Percentiles rank a stretch among this genome's conserved stretches.
These are phyloP conservation scores for Rosalia funebris DNA, from an alignment of 2,888 invertebrate species.

Conservation along the genomic window DNA sequence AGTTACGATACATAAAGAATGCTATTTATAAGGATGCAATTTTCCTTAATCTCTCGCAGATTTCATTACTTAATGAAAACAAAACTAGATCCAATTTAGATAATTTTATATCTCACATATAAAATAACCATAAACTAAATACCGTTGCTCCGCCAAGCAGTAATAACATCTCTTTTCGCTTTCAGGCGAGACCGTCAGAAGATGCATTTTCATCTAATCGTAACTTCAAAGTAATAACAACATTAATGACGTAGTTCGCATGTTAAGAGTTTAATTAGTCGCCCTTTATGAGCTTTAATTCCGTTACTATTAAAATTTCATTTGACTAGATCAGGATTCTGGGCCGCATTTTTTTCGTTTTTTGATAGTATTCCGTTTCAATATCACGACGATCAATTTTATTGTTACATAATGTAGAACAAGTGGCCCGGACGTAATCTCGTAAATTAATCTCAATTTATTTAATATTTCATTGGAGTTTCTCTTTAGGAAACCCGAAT, in stretches of 20 bases:
- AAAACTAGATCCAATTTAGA: too few species aligned
- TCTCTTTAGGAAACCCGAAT: conserved; percentile 22
- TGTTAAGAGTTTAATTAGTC: conserved; percentile 16
- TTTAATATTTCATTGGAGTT: conserved; percentile 25
- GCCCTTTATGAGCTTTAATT: conserved; percentile 9
- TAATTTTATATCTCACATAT: too few species aligned
- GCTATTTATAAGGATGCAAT: too few species aligned
- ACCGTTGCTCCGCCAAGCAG: too few species aligned
- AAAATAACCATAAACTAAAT: too few species aligned
- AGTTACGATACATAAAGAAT: too few species aligned
- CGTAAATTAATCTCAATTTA: conserved; percentile 28
- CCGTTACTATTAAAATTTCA: conserved; percentile 13
- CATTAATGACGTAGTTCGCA: conserved; percentile 9
- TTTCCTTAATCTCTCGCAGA: too few species aligned
- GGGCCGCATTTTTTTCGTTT: not conserved
- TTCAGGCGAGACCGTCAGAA: not conserved
- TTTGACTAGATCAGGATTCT: conserved; percentile 8
- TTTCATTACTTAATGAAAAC: too few species aligned
- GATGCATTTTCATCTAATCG: conserved; percentile 9
- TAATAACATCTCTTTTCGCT: conserved; percentile 1
- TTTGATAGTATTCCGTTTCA: conserved; percentile 3
- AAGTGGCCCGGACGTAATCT: conserved; percentile 20
- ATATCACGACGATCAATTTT: conserved; percentile 16
- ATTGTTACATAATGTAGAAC: conserved; percentile 16
- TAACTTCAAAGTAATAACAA: conserved; percentile 18